A percentile compares a stretch with the other conserved stretches of the same genome.
phyloP scores from a whole-genome alignment of 2,888 invertebrate genomes.

The Tenthredo notha region DNA sequence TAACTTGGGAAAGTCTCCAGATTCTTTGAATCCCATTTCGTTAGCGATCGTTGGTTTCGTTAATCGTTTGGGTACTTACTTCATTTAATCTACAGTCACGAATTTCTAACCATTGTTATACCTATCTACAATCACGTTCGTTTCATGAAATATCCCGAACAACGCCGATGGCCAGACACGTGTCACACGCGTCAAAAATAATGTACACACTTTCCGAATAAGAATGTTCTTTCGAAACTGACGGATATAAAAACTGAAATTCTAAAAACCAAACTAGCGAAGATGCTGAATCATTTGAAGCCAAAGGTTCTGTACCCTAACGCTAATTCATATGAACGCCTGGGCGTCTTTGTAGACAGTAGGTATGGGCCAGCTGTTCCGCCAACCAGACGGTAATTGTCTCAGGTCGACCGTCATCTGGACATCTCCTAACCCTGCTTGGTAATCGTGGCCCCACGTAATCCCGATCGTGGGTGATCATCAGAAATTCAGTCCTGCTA shows the following conservation, averaged over 20 bases:
- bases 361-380: slow-evolving; percentile 42
- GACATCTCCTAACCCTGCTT: slow-evolving; percentile 29
- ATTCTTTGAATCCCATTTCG: slow-evolving; percentile 23
- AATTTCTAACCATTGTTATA: background rate
- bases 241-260: slow-evolving; percentile 20
- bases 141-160: background rate
- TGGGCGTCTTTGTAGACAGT: background rate
- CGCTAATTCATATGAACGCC: slow-evolving; percentile 15
- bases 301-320: background rate
- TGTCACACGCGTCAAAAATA: slow-evolving; percentile 19
- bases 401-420: slow-evolving; percentile 47
- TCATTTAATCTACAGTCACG: slow-evolving; percentile 18
- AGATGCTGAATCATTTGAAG: slow-evolving; percentile 2
- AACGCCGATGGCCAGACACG: background rate
- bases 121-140: background rate
- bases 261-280: background rate
- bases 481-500: slow-evolving; percentile 24
- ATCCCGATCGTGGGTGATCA: slow-evolving; percentile 5
- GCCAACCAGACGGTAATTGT: slow-evolving; percentile 45
- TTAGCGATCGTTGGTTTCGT: slow-evolving; percentile 22
- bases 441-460: slow-evolving; percentile 38
- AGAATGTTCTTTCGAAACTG: background rate
- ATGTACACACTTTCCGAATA: background rate
- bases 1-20: slow-evolving; percentile 46
- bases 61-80: background rate